Conservation (phyloP, 2,888 invertebrate species). For the Caenorhabditis panamensis region DNA sequence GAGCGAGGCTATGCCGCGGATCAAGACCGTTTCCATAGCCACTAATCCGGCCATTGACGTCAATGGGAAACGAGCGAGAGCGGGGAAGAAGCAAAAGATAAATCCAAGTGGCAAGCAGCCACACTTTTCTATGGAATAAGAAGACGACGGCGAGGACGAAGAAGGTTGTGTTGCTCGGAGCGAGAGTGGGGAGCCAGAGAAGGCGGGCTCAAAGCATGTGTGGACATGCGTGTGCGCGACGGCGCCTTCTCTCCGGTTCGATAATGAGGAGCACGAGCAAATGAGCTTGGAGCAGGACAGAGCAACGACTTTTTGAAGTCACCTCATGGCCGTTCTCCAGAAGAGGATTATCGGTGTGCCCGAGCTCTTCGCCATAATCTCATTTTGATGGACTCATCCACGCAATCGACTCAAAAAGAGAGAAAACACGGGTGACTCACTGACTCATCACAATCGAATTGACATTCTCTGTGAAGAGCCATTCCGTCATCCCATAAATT, state of each 20-base stretch:
- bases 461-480: not conserved
- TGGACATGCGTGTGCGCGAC: conserved; percentile 29
- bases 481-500: no score
- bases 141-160: conserved; percentile 28
- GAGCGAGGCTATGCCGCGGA: not conserved
- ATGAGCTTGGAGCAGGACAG: conserved; percentile 37
- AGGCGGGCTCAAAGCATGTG: conserved; percentile 23
- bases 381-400: conserved; percentile 5
- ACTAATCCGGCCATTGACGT: conserved; percentile 53
- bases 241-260: conserved; percentile 44
- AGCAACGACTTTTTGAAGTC: conserved; percentile 15
- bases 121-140: conserved; percentile 47
- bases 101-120: conserved; percentile 37
- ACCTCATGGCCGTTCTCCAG: conserved; percentile 6
- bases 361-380: conserved; percentile 19
- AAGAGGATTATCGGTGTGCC: conserved; percentile 17
- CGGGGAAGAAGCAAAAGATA: conserved; percentile 14
- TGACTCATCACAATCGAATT: conserved; percentile 18
- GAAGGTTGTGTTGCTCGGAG: conserved; percentile 29
- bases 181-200: conserved; percentile 38
- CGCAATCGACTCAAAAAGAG: no score
- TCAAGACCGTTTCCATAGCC: conserved; percentile 50
- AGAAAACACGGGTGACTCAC: not conserved
- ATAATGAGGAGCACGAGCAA: conserved; percentile 52
- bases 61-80: conserved; percentile 36